Percentiles rank a stretch among this genome's conserved stretches.
phyloP scores from a whole-genome alignment of 2,113 vertebrate genomes.

The Tiliqua scincoides region DNA sequence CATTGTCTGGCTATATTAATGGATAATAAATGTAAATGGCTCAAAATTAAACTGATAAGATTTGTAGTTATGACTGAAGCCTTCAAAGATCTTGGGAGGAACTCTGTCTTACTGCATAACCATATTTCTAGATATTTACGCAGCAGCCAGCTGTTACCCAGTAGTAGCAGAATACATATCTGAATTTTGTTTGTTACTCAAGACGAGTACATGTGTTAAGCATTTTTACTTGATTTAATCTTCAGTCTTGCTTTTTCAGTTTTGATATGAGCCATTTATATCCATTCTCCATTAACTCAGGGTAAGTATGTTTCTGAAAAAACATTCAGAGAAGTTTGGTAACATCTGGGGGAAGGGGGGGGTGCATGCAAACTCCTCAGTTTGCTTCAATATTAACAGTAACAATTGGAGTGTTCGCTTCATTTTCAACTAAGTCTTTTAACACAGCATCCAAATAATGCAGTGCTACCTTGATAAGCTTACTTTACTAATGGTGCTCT shows the following conservation, averaged over 20 bases:
- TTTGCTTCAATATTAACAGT: constrained; percentile 7
- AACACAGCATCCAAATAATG: neutral
- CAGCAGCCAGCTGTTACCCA: neutral
- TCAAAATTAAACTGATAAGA: constrained; percentile 21
- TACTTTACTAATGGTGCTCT: constrained; percentile 9
- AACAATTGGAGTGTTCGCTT: neutral
- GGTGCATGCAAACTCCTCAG: constrained; percentile 1
- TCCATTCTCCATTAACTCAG: constrained; percentile 41
- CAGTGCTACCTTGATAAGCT: neutral
- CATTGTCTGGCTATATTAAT: constrained; percentile 9
- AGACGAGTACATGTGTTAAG: neutral
- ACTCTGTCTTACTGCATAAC: constrained; percentile 4
- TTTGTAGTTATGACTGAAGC: neutral
- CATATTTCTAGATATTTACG: neutral
- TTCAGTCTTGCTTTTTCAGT: constrained; percentile 36
- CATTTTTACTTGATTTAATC: constrained; percentile 33
- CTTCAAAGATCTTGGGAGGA: neutral
- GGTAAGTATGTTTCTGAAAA: constrained; percentile 19
- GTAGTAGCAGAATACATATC: neutral
- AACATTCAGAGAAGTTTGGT: neutral
- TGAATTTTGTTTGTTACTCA: neutral
- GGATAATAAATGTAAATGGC: constrained; percentile 36
- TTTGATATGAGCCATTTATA: constrained; percentile 44
- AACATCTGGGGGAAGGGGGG: neutral
- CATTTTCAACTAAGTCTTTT: neutral